Evolutionary conservation across 2,797 vertebrate genomes (phyloP), one percentile per base, ranked within the genome.

Genomic region (Eospalax fontanierii): DNA sequence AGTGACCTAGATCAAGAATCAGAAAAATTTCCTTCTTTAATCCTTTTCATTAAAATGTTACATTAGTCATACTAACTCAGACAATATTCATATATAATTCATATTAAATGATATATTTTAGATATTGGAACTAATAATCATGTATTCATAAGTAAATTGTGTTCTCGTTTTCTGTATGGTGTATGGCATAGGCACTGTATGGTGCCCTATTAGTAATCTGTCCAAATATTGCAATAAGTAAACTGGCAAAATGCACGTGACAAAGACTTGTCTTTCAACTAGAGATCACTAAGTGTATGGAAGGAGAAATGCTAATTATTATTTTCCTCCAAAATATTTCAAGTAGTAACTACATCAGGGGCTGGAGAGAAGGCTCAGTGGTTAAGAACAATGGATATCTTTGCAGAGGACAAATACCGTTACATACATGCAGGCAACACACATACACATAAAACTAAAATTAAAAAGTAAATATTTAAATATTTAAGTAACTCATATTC

Each of bases 81-180:
- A 46, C 11, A 46, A 46, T 46, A 46, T 46, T 46, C 46, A 46
- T 46, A 46, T 46, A 46, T 46, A 46, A 83, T 93, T 74, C 4
- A 11, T 83, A n/a, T 21, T 94, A 84, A 95, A 94, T 96, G 54
- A 95, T 81, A 73, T 90, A 90, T 93, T 96, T 43, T 89, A 84
- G 92, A 90, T 90, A 87, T 15, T 65, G 43, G 40, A 54, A 86
- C 28, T 75, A 92, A 68, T 71, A 79, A 82, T 68, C 80, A 85
- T 11, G 21, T 40, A 65, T 81, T 38, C 30, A 73, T 35, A 54
- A 83, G 46, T 6, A 80, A 92, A 95, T 65, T 46, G 38, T 18
- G 5, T 16, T 83, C 24, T 80, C 22, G 24, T 85, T 79, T 80
- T 73, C 87, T 91, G 12, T 78, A 54, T 26, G 19, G 54, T 38